phyloP scores from a whole-genome alignment of 1,140 invertebrate genomes.

The Phthorimaea operculella region DNA sequence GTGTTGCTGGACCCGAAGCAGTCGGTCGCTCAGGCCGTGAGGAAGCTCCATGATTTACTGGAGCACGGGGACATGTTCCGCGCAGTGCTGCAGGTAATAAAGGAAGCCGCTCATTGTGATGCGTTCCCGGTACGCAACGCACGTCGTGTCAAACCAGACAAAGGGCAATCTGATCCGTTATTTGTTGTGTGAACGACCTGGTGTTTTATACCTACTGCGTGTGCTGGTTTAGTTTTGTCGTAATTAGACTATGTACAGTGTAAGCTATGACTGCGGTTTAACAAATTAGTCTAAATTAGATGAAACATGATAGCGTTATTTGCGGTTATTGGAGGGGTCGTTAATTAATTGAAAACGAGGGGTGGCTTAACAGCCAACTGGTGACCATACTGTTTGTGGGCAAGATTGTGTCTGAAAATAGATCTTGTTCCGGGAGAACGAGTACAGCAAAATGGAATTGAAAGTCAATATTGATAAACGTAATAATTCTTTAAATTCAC shows the following conservation, averaged over 20 bases:
- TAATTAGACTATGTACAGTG: background rate
- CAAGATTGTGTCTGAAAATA: too few species aligned
- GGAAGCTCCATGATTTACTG: slow-evolving; percentile 66
- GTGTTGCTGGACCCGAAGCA: slow-evolving; percentile 69
- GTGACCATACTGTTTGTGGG: too few species aligned
- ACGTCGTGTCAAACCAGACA: slow-evolving; percentile 2
- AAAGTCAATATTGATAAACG: too few species aligned
- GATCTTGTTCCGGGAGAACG: too few species aligned
- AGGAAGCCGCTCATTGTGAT: slow-evolving; percentile 1
- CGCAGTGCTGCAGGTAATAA: slow-evolving; percentile 71
- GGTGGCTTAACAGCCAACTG: background rate
- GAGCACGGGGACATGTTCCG: slow-evolving; percentile 72
- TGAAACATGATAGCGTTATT: background rate
- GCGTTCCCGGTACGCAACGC: background rate
- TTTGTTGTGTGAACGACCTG: background rate
- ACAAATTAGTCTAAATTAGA: background rate
- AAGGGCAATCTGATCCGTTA: slow-evolving; percentile 3
- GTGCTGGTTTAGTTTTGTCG: background rate
- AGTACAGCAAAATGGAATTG: too few species aligned
- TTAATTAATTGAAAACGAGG: background rate
- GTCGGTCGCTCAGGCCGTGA: slow-evolving; percentile 63
- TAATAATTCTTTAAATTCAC: too few species aligned
- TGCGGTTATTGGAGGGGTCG: too few species aligned
- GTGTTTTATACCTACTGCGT: background rate
- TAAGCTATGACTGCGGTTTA: background rate